Conservation (phyloP, 30 jellyfish, hydroid and myxozoan species). For the Pelagia noctiluca region DNA sequence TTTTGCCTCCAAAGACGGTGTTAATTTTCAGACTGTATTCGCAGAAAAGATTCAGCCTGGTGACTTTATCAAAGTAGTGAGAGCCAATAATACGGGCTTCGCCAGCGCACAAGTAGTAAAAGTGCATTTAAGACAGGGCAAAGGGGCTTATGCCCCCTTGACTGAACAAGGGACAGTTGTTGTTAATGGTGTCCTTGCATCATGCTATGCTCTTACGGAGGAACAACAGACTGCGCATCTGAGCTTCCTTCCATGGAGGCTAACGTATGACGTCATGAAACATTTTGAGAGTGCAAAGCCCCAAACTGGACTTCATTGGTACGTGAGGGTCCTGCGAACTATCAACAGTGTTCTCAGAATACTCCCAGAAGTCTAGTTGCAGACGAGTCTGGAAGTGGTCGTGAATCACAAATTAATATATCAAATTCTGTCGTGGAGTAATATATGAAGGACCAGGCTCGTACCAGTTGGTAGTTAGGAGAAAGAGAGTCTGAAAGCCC, state of each 20-base stretch:
- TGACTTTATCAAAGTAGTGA: constrained; percentile 49
- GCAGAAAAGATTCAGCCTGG: constrained; percentile 73
- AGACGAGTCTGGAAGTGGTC: constrained; percentile 44
- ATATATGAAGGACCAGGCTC: constrained; percentile 29
- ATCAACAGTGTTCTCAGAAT: constrained; percentile 45
- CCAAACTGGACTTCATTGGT: constrained; percentile 76
- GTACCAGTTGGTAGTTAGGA: background rate
- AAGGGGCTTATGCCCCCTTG: constrained; percentile 90
- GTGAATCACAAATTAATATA: constrained; percentile 9
- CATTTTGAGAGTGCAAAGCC: background rate
- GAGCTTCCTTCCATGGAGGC: constrained; percentile 83
- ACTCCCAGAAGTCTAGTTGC: constrained; percentile 44
- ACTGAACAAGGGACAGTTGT: constrained; percentile 85
- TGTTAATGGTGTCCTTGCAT: constrained; percentile 78
- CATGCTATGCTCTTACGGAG: constrained; percentile 84
- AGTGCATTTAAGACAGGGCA: constrained; percentile 1
- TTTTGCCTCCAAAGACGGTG: constrained; percentile 46
- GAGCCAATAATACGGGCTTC: constrained; percentile 24
- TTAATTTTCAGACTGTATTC: constrained; percentile 49
- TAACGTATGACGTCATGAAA: background rate
- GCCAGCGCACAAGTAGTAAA: constrained; percentile 27
- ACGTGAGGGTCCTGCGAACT: constrained; percentile 48
- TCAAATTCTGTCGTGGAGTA: constrained; percentile 46
- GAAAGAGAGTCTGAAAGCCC: no score
- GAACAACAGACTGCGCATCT: constrained; percentile 69